Conservation (phyloP, 2,797 vertebrate genomes). For the Ambastaia sidthimunki region DNA sequence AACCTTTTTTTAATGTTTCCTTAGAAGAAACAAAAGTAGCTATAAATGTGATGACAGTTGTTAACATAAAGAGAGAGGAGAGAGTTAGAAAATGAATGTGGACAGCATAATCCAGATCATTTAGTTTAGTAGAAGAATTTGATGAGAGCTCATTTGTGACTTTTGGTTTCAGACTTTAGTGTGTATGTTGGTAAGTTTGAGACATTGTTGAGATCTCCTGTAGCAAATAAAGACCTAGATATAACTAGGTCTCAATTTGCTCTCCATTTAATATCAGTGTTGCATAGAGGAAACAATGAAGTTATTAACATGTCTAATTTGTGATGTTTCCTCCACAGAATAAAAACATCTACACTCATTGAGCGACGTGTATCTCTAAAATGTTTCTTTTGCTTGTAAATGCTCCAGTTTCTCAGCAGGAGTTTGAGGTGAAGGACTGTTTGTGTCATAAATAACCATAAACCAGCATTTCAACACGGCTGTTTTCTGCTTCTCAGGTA, state of each 20-base stretch:
- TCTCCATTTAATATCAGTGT: not conserved
- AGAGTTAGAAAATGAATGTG: not conserved
- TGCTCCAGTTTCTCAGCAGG: not conserved
- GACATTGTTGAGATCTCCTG: not conserved
- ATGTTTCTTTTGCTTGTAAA: not conserved
- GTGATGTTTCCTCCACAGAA: not conserved
- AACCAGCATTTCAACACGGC: not conserved
- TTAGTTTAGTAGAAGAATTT: not conserved
- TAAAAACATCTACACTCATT: not conserved
- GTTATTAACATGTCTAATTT: not conserved
- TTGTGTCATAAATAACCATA: not conserved
- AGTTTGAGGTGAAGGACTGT: not conserved
- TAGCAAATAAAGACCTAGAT: too few relatives aligned
- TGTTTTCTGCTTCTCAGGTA: slow-evolving; percentile 78
- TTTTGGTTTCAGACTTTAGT: too few relatives aligned
- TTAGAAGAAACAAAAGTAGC: not conserved
- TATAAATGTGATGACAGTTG: not conserved
- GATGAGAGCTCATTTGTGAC: not conserved
- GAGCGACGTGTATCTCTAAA: not conserved
- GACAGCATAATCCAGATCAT: not conserved
- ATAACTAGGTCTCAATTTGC: not conserved
- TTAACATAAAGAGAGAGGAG: not conserved
- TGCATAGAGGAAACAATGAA: not conserved
- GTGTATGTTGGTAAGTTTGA: not conserved
- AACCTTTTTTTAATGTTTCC: not conserved